Evolutionary conservation across 1,140 invertebrate species (phyloP).

Genomic region (Heliconius eleuchia): DNA sequence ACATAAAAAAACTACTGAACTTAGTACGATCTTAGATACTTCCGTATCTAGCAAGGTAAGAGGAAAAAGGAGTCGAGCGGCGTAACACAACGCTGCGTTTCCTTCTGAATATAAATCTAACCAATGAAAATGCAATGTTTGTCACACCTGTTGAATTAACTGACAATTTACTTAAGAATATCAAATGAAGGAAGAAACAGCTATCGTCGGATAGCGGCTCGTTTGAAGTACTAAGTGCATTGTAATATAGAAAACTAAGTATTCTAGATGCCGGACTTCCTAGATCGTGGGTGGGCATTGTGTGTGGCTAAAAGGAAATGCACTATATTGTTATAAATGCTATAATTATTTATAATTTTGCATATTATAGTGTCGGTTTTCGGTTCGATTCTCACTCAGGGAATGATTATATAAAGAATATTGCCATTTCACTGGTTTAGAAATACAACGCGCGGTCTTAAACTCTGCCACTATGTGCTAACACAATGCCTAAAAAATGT

Average conservation of each 20-base stretch:
- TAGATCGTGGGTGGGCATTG: background rate
- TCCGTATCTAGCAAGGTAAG: too few species aligned
- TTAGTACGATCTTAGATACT: too few species aligned
- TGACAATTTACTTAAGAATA: background rate
- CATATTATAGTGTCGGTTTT: background rate
- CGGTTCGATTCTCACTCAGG: background rate
- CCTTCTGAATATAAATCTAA: too few species aligned
- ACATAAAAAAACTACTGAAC: too few species aligned
- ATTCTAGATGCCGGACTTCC: constrained; percentile 1
- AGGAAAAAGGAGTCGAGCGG: too few species aligned
- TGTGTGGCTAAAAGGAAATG: constrained; percentile 1
- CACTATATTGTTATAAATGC: constrained; percentile 1
- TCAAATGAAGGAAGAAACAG: constrained; percentile 2
- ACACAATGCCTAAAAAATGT: background rate
- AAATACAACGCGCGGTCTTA: background rate
- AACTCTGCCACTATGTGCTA: background rate
- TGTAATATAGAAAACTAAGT: background rate
- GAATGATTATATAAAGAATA: background rate
- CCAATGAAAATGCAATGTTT: too few species aligned
- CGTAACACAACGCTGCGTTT: too few species aligned
- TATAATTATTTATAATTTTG: background rate
- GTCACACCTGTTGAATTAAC: too few species aligned
- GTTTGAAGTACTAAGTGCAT: constrained; percentile 1
- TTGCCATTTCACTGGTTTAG: background rate
- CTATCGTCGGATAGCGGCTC: background rate